Conservation (phyloP, 1,140 invertebrate genomes). For the Spodoptera frugiperda region DNA sequence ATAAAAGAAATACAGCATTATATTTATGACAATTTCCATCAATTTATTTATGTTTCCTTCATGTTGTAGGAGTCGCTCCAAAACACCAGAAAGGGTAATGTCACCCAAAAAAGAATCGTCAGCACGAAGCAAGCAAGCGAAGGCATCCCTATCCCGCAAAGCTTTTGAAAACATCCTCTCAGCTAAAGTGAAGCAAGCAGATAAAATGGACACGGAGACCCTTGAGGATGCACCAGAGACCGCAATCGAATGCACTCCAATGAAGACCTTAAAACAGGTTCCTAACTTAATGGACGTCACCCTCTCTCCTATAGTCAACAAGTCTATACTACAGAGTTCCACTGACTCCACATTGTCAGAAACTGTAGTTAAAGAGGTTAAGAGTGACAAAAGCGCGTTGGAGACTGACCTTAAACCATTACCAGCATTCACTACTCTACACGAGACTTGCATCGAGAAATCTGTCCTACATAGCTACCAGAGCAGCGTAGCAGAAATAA, state of each 20-base stretch:
- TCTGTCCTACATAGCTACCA: slow-evolving; percentile 59
- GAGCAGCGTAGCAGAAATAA: slow-evolving; percentile 56
- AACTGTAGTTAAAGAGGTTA: slow-evolving; percentile 58
- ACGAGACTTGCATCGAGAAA: slow-evolving; percentile 56
- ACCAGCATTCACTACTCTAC: slow-evolving; percentile 62
- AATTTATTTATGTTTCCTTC: background rate
- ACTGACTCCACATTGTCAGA: slow-evolving; percentile 66
- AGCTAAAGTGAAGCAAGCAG: slow-evolving; percentile 70
- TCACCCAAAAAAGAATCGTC: slow-evolving; percentile 69
- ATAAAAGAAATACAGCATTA: no score
- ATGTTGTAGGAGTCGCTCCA: slow-evolving; percentile 71
- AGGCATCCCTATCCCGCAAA: slow-evolving; percentile 71
- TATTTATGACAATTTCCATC: no score
- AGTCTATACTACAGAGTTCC: slow-evolving; percentile 76
- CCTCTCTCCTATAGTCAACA: slow-evolving; percentile 77
- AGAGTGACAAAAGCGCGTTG: slow-evolving; percentile 54
- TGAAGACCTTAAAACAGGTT: slow-evolving; percentile 67
- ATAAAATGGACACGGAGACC: slow-evolving; percentile 58
- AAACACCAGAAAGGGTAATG: slow-evolving; percentile 80
- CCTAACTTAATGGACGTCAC: slow-evolving; percentile 73
- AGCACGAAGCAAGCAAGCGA: slow-evolving; percentile 59
- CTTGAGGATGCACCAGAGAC: slow-evolving; percentile 55
- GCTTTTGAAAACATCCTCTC: slow-evolving; percentile 80
- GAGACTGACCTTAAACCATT: slow-evolving; percentile 61
- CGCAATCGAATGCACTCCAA: slow-evolving; percentile 75